These are phyloP conservation scores for Drosophila kokeensis DNA, from an alignment of 2,888 invertebrate genomes.

Conservation along the genomic window DNA sequence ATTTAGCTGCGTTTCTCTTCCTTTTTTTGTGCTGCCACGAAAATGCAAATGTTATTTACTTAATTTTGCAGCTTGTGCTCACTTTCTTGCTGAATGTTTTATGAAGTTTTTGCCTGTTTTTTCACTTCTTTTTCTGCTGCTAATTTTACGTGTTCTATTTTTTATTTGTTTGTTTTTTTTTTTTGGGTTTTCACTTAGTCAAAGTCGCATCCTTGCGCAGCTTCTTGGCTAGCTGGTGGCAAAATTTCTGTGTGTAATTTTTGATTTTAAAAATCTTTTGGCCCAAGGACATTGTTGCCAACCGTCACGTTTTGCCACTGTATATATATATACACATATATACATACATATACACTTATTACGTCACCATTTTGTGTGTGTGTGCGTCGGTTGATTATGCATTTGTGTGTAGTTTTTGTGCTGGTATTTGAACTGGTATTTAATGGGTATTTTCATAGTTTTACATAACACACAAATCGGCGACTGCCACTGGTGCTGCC, in stretches of 20 bases:
- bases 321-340: no score
- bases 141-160: background rate
- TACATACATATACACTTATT: conserved; percentile 20
- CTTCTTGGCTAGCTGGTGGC: conserved; percentile 70
- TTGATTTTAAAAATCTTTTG: conserved; percentile 81
- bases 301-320: background rate
- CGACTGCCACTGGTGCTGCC: conserved; percentile 66
- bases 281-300: conserved; percentile 75
- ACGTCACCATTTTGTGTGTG: conserved; percentile 69
- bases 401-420: conserved; percentile 17
- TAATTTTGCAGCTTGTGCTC: conserved; percentile 45
- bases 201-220: conserved; percentile 72
- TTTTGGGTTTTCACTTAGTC: conserved; percentile 55
- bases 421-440: conserved; percentile 30
- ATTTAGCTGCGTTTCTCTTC: conserved; percentile 28
- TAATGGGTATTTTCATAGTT: conserved; percentile 34
- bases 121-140: background rate
- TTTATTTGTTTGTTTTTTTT: conserved; percentile 1
- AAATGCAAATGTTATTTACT: conserved; percentile 74
- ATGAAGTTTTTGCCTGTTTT: conserved; percentile 35
- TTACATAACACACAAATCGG: conserved; percentile 54
- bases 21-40: conserved; percentile 16
- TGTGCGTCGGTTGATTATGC: conserved; percentile 14
- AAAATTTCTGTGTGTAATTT: conserved; percentile 77
- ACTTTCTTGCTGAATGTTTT: conserved; percentile 41